Percentiles rank a stretch among this genome's conserved stretches.
Conservation (phyloP, 2,797 vertebrate genomes). For the Muraenolepis orangiensis region DNA sequence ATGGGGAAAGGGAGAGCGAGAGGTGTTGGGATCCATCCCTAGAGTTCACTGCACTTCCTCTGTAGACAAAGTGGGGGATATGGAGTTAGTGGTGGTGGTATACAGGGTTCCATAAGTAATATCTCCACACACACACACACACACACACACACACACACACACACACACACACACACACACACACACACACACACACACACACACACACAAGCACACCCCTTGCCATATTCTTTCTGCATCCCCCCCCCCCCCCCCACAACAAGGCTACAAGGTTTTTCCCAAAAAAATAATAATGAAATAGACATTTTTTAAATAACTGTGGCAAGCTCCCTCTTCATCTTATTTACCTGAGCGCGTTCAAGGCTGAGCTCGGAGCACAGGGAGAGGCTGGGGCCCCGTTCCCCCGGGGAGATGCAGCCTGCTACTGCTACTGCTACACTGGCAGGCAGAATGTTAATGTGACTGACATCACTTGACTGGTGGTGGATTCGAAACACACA, state of each 20-base stretch:
- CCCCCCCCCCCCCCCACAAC: too few species aligned
- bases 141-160: too few species aligned
- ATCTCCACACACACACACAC: conserved; percentile 34
- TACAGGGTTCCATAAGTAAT: conserved; percentile 5
- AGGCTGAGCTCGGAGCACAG: conserved; percentile 28
- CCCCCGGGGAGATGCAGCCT: conserved; percentile 33
- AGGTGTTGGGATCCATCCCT: too few species aligned
- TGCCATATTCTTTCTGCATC: conserved; percentile 16
- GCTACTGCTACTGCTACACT: conserved; percentile 19
- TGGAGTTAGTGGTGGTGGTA: conserved; percentile 8
- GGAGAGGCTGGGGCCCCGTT: conserved; percentile 35
- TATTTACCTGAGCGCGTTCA: conserved; percentile 57
- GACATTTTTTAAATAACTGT: neutral
- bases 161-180: too few species aligned
- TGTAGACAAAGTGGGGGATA: conserved; percentile 11
- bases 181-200: neutral
- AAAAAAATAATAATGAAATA: neutral
- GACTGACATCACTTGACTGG: conserved; percentile 56
- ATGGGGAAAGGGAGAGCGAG: conserved; percentile 21
- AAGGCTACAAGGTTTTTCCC: conserved; percentile 15
- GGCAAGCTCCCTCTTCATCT: conserved; percentile 46
- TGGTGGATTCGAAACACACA: conserved; percentile 48
- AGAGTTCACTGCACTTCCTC: conserved; percentile 59
- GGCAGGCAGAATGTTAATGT: conserved; percentile 55
- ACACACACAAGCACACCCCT: conserved; percentile 19